Percentiles rank a stretch among this genome's conserved stretches.
phyloP scores from a whole-genome alignment of 2,797 vertebrate species.

The Arvicola amphibius region DNA sequence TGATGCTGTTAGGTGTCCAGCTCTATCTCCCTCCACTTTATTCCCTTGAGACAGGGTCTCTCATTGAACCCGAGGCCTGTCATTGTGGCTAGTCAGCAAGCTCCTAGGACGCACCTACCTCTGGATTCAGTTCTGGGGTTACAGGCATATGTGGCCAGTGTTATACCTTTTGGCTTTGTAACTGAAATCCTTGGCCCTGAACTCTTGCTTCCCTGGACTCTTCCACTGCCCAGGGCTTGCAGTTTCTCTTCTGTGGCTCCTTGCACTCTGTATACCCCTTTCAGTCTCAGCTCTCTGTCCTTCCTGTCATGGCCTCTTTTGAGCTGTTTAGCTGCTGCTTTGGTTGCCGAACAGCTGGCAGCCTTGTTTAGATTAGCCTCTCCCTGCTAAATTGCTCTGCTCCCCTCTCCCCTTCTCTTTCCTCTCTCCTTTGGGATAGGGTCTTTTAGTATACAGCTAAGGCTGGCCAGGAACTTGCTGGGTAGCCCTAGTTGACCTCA shows the following conservation, averaged over 20 bases:
- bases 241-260: background rate
- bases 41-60: background rate
- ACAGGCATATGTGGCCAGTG: background rate
- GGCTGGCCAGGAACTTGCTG: background rate
- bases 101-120: background rate
- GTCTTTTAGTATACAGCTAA: background rate
- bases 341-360: background rate
- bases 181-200: background rate
- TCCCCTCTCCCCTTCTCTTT: background rate
- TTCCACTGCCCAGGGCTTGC: background rate
- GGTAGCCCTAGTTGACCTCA: background rate
- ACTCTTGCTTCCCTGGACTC: background rate
- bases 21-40: background rate
- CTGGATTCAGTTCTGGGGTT: background rate
- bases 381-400: background rate
- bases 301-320: background rate
- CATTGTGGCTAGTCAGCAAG: background rate
- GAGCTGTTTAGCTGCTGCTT: background rate
- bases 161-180: background rate
- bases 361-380: background rate
- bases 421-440: background rate
- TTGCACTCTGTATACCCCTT: background rate
- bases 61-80: background rate
- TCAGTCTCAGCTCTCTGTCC: background rate
- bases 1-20: background rate